Percentiles rank a stretch among this genome's conserved stretches.
Conservation (phyloP, 2,888 invertebrate genomes). For the Brachylomia viminalis region DNA sequence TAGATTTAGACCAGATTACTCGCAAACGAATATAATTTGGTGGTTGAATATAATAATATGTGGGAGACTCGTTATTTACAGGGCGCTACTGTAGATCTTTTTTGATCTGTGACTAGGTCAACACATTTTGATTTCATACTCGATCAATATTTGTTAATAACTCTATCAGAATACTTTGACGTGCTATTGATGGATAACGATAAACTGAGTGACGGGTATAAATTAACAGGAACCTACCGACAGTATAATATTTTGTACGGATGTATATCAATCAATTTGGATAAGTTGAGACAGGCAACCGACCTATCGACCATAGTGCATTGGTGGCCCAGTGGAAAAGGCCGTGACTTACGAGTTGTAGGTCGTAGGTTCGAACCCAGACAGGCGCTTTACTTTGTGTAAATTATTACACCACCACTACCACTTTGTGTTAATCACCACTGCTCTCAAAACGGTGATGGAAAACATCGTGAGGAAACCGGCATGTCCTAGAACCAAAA, state of each 20-base stretch:
- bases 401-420: not conserved
- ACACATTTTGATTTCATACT: conserved; percentile 6
- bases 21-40: not conserved
- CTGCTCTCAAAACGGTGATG: not conserved
- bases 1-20: not conserved
- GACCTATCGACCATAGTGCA: not conserved
- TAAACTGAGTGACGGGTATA: not conserved
- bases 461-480: not conserved
- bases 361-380: not conserved
- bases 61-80: not conserved
- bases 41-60: not conserved
- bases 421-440: too few relatives aligned
- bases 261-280: not conserved
- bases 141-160: conserved; percentile 20
- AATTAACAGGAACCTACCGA: not conserved
- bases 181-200: conserved; percentile 5
- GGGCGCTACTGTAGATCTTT: too few relatives aligned
- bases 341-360: not conserved
- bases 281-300: not conserved
- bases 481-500: not conserved
- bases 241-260: not conserved
- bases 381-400: not conserved
- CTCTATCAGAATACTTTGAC: conserved; percentile 11
- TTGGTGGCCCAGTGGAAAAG: not conserved
- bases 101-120: too few relatives aligned